Evolutionary conservation across 2,113 vertebrate genomes (phyloP), one percentile per base, ranked within the genome.

Genomic region (Probosciger aterrimus): DNA sequence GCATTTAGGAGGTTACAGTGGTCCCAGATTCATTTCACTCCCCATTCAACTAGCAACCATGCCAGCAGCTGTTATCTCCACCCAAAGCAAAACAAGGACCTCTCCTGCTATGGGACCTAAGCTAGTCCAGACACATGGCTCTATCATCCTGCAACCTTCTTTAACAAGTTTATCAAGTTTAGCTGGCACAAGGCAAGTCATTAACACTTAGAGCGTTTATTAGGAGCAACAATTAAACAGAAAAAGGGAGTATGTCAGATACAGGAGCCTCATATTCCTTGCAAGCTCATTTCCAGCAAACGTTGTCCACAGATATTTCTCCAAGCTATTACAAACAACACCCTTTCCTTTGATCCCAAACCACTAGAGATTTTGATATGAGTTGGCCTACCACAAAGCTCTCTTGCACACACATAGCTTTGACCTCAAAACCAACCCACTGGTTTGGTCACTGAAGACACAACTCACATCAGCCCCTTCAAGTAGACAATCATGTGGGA

Each of bases 391-490:
- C 79, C 92, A 86, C 23, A 43, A 67, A 94, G 22, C 15, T 43
- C 28, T 84, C 87, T 82, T 69, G 28, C 39, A 73, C 37, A 82
- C 52, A 50, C 41, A 43, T 3, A 52, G 55, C 22, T 87, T 52
- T 92, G 71, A 93, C 93, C 71, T 92, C 79, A 93, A 95, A 94
- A 74, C 64, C 78, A 83, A 39, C 43, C 11, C 79, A 39, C 11
- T 25, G 28, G 17, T 65, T 67, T 88, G 75, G 46, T 77, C 60
- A 37, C 4, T 55, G 69, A 50, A 77, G 50, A 64, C 15, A 77
- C 17, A 57, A 30, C 27, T 70, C 46, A 23, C 1, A 0, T 82
- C 33, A 62, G 8, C 16, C 67, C 41, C 57, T 63, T 69, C 23
- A 11, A 71, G 41, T 9, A 50, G 55, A 37, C 18, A 52, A 31